Percentiles rank a stretch among this genome's conserved stretches.
Conservation (phyloP, 2,797 vertebrate genomes). For the Pseudomugil tenellus region DNA sequence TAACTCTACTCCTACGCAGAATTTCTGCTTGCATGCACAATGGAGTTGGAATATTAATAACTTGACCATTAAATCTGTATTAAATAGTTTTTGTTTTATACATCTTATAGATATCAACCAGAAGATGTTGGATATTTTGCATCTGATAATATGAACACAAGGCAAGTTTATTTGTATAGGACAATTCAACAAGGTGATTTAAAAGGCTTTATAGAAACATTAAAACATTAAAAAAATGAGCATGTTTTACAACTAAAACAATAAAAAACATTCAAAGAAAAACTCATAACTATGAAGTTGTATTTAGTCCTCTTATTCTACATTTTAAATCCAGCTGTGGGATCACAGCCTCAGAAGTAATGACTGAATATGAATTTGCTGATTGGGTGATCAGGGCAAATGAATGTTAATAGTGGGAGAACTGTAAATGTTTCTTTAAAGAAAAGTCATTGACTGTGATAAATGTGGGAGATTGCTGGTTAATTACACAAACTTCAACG, state of each 20-base stretch:
- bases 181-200: no score
- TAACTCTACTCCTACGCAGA: constrained; percentile 28
- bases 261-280: no score
- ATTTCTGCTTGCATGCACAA: constrained; percentile 25
- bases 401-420: background rate
- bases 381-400: background rate
- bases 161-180: no score
- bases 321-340: constrained; percentile 2
- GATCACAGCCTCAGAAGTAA: background rate
- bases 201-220: no score
- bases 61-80: constrained; percentile 18
- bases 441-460: no score
- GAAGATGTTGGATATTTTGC: background rate
- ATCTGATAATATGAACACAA: background rate
- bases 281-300: no score
- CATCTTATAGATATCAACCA: background rate
- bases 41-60: constrained; percentile 25
- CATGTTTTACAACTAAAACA: no score
- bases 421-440: background rate
- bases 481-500: no score
- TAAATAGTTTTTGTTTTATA: background rate
- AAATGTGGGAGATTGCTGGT: no score
- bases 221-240: no score
- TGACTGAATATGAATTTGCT: background rate
- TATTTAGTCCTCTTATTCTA: no score